phyloP scores from a whole-genome alignment of 2,797 vertebrate species.

The Poeciliopsis paucimaculata region DNA sequence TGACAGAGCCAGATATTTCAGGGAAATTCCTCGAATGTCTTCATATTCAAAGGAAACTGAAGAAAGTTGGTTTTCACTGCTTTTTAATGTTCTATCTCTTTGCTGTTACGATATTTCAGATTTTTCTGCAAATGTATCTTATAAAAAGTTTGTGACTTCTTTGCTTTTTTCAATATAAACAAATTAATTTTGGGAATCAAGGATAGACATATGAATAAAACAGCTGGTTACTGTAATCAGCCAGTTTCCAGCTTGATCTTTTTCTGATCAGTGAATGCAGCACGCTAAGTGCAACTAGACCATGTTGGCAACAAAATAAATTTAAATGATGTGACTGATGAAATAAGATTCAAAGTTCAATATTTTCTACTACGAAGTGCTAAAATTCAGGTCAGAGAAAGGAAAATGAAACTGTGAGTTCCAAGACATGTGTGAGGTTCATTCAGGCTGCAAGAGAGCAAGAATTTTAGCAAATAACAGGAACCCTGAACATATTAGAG shows the following conservation, averaged over 20 bases:
- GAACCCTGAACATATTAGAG: not conserved
- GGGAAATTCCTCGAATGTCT: slow-evolving; percentile 54
- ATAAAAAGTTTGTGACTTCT: slow-evolving; percentile 22
- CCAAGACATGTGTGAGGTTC: not conserved
- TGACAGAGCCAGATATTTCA: slow-evolving; percentile 52
- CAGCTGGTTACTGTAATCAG: not conserved
- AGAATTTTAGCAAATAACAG: slow-evolving; percentile 1
- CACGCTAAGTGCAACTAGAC: not conserved
- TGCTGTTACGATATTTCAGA: not conserved
- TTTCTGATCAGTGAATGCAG: not conserved
- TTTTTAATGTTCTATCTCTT: slow-evolving; percentile 6
- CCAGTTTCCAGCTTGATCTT: not conserved
- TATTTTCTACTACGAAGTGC: not conserved
- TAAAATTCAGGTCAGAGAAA: not conserved
- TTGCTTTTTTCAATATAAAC: slow-evolving; percentile 2
- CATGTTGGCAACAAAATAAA: not conserved
- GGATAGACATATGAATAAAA: slow-evolving; percentile 5
- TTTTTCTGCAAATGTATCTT: slow-evolving; percentile 17
- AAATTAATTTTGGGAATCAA: slow-evolving; percentile 26
- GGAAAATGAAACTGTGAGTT: not conserved
- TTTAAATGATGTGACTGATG: not conserved
- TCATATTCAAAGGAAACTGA: slow-evolving; percentile 42
- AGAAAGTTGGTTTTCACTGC: slow-evolving; percentile 12
- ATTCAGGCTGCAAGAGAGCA: not conserved
- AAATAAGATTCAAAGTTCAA: not conserved